These are phyloP conservation scores for Arion vulgaris DNA, from an alignment of 1,140 invertebrate species.

Conservation along the genomic window DNA sequence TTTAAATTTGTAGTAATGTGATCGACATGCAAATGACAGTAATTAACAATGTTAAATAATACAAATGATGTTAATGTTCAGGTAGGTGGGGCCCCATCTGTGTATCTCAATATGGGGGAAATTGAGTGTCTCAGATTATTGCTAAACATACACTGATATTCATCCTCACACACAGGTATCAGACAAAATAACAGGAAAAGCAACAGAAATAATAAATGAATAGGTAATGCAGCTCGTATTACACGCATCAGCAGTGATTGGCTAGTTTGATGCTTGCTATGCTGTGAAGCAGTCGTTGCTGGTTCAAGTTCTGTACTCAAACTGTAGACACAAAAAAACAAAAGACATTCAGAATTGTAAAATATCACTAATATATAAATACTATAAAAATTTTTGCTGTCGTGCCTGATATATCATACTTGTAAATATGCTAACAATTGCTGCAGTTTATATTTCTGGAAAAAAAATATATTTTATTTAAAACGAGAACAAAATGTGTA, in stretches of 20 bases:
- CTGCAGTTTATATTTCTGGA: too few relatives aligned
- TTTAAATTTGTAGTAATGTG: too few relatives aligned
- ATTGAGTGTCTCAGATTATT: constrained; percentile 85
- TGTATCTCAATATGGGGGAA: constrained; percentile 88
- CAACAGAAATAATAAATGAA: constrained; percentile 90
- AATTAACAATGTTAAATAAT: too few relatives aligned
- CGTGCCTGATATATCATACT: too few relatives aligned
- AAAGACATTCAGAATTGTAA: too few relatives aligned
- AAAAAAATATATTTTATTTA: too few relatives aligned
- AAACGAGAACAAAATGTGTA: too few relatives aligned
- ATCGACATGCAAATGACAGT: too few relatives aligned
- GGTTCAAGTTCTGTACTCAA: constrained; percentile 50
- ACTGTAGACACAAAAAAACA: constrained; percentile 34
- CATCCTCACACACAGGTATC: constrained; percentile 87
- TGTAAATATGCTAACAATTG: too few relatives aligned
- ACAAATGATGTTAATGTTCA: constrained; percentile 14
- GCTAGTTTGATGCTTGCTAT: not conserved
- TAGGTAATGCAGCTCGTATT: constrained; percentile 88
- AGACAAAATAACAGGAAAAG: constrained; percentile 90
- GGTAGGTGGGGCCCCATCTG: constrained; percentile 87
- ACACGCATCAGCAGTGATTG: constrained; percentile 86
- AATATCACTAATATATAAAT: too few relatives aligned
- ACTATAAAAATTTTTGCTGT: too few relatives aligned
- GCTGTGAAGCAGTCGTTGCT: not conserved
- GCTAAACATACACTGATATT: constrained; percentile 85